Percentiles rank a stretch among this genome's conserved stretches.
phyloP scores from a whole-genome alignment of 2,113 vertebrate genomes.

The Dascyllus trimaculatus region DNA sequence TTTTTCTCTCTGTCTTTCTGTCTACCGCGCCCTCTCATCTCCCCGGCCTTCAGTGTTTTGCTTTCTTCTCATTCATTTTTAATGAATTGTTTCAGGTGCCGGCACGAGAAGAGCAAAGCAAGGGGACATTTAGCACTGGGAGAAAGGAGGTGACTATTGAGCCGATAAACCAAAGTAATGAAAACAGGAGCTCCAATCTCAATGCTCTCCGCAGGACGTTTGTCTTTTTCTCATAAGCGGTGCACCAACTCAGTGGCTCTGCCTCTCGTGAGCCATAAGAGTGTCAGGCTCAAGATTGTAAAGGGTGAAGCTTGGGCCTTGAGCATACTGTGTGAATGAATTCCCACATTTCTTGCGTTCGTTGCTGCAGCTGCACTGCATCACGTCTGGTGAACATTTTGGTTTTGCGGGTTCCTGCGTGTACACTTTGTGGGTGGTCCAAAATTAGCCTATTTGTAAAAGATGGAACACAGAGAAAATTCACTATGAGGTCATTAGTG shows the following conservation, averaged over 20 bases:
- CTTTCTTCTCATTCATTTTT: constrained; percentile 82
- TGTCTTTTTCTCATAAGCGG: constrained; percentile 94
- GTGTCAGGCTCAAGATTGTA: constrained; percentile 86
- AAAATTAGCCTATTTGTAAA: constrained; percentile 54
- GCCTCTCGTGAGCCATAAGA: constrained; percentile 90
- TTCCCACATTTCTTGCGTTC: constrained; percentile 58
- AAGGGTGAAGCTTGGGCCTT: constrained; percentile 82
- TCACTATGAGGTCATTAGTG: constrained; percentile 66
- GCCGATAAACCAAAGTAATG: constrained; percentile 90
- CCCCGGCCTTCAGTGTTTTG: constrained; percentile 56
- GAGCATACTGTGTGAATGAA: constrained; percentile 65
- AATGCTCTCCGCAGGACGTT: constrained; percentile 89
- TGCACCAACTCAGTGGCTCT: constrained; percentile 84
- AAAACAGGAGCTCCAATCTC: constrained; percentile 90
- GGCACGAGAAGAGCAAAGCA: constrained; percentile 80
- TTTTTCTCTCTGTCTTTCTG: constrained; percentile 20
- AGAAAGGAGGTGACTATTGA: constrained; percentile 89
- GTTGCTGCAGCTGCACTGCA: constrained; percentile 30
- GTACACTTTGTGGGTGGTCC: constrained; percentile 66
- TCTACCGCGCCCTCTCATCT: constrained; percentile 51
- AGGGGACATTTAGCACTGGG: constrained; percentile 85
- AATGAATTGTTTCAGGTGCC: constrained; percentile 83
- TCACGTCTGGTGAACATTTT: constrained; percentile 52
- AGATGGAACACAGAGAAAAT: constrained; percentile 45
- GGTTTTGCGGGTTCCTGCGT: constrained; percentile 58